Conservation (phyloP, 2,113 vertebrate species). For the Noctilio leporinus region DNA sequence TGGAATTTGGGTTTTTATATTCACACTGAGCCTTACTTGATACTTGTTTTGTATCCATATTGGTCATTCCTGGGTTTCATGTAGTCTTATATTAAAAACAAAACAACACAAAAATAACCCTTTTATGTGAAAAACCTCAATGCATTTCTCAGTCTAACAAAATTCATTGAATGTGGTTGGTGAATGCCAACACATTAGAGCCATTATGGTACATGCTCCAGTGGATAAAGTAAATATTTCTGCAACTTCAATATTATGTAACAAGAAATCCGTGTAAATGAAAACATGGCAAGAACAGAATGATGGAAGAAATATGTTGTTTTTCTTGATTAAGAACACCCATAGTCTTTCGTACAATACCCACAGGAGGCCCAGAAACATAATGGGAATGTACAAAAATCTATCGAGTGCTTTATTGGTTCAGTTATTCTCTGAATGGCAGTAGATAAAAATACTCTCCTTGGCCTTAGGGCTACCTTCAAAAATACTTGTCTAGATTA, state of each 20-base stretch:
- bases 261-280: constrained; percentile 62
- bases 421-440: constrained; percentile 68
- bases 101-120: background rate
- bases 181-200: constrained; percentile 12
- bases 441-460: constrained; percentile 77
- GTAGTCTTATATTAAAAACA: background rate
- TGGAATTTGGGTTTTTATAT: background rate
- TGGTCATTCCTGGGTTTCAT: background rate
- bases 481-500: constrained; percentile 77
- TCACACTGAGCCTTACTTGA: background rate
- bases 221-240: constrained; percentile 46
- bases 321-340: constrained; percentile 74
- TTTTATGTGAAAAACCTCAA: background rate
- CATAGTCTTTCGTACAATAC: constrained; percentile 63
- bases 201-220: background rate
- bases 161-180: constrained; percentile 28
- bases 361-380: constrained; percentile 68
- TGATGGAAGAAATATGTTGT: constrained; percentile 64
- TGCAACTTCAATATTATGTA: constrained; percentile 65
- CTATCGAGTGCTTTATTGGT: constrained; percentile 70
- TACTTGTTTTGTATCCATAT: background rate
- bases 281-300: constrained; percentile 56
- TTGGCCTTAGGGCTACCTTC: constrained; percentile 74
- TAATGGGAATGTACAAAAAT: constrained; percentile 67
- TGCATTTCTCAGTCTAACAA: background rate